Conservation (phyloP, 2,113 vertebrate genomes). For the Gila orcuttii region DNA sequence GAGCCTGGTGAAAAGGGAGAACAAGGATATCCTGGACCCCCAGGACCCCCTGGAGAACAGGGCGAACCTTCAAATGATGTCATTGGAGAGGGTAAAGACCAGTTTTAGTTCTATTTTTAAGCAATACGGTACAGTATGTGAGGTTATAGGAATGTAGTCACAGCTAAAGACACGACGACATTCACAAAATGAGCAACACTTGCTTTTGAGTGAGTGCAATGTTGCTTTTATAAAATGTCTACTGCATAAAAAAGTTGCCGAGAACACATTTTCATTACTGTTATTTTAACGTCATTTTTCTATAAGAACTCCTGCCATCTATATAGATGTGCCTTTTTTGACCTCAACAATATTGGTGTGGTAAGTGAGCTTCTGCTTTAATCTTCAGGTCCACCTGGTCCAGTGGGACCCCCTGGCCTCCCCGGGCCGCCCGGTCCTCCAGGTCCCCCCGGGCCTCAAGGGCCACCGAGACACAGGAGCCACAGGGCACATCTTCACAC, state of each 20-base stretch:
- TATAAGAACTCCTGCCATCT: not conserved
- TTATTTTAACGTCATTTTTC: not conserved
- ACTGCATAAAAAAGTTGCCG: not conserved
- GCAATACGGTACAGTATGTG: not conserved
- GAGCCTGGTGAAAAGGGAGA: slow-evolving; percentile 67
- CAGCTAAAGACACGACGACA: not conserved
- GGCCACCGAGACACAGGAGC: slow-evolving; percentile 76
- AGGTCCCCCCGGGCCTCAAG: slow-evolving; percentile 73
- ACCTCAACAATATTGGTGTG: not conserved
- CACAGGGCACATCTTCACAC: slow-evolving; percentile 70
- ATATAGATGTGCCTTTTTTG: not conserved
- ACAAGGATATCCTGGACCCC: slow-evolving; percentile 72
- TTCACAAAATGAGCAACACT: not conserved
- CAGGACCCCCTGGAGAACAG: slow-evolving; percentile 85
- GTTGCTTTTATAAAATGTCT: not conserved
- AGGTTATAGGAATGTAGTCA: too few species aligned
- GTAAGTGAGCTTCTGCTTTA: not conserved
- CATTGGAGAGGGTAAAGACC: slow-evolving; percentile 64
- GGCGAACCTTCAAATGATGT: slow-evolving; percentile 80
- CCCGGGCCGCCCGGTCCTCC: slow-evolving; percentile 76
- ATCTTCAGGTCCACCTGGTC: slow-evolving; percentile 69
- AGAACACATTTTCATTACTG: not conserved
- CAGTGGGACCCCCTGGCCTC: slow-evolving; percentile 75
- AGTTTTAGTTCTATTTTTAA: not conserved
- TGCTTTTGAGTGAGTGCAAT: not conserved